Base-by-base conservation (phyloP, 1,140 invertebrate species). In the Lasioglossum albipes region DNA sequence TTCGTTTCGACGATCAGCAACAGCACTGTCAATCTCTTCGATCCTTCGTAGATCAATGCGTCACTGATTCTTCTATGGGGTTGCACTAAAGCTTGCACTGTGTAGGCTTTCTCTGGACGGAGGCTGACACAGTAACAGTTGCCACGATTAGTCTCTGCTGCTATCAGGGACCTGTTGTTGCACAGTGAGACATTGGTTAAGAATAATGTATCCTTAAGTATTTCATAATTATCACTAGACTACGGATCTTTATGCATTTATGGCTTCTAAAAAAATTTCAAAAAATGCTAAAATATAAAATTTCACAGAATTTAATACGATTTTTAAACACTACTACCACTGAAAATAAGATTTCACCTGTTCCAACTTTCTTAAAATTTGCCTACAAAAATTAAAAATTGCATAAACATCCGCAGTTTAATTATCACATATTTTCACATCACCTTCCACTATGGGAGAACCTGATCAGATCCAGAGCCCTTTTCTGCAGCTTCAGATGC, bases 401-500 rank as follows among this genome's bases (percentile, higher is more conserved):
- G 27, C 27, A 27, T 27, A 27, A 27, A 27, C 27, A 27, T 27
- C 1, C 1, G 27, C 27, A 27, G 27, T 27, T 1, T 27, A 27
- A 27, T 27, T 27, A 27, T 27, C 27, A 27, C 0, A 27, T 27
- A 27, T 27, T 27, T 36, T 36, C 1, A 49, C 52, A 4, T 71
- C 75, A 91, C 90, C 84, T 91, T 68, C 92, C 92, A 68, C 87
- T 87, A 1, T 82, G 73, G 2, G 91, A 92, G 75, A 93, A 91
- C 67, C 90, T 93, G 12, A 93, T 66, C 0, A 93, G 22, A 84
- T 93, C 89, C 52, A 93, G 67, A 3, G 73, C 54, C 0, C 72
- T 79, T 0, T 12, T 64, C 20, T 93, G 90, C 7, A 93, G 20
- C 27, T 71, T 59, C 82, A 82, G 87, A 5, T 75, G 74, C 16